Base-by-base conservation (phyloP, 2,797 vertebrate species). In the Ctenosaura bakeri region DNA sequence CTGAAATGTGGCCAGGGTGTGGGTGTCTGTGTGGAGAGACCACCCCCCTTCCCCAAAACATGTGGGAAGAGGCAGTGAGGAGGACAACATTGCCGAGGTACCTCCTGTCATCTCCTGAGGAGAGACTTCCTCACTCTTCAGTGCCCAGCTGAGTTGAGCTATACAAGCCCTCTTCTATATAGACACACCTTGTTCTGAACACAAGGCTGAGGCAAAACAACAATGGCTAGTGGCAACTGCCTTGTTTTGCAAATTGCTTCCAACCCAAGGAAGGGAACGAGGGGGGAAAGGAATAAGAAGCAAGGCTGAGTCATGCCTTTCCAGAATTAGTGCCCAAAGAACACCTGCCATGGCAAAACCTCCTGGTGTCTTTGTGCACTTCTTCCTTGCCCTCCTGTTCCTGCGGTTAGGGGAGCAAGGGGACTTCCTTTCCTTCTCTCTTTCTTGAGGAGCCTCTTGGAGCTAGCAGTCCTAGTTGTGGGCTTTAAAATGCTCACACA, bases 401-500 rank as follows among this genome's bases (percentile, higher is more conserved):
- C 42, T 52, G 24, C 59, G 35, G 18, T 46, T 3, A 24, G 42
- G 32, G 32, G 42, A 42, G 52, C 4, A 77, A 32, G 54, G 77
- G 56, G 84, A 29, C 38, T 66, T 5, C 29, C n/a, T 29, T 64
- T 18, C 42, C 64, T 10, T 64, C 83, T n/a, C 32, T 59, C 46
- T 16, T 29, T 82, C 73, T 80, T 20, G 42, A 79, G 56, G 46
- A 32, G 46, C 29, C 16, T 12, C 89, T 78, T 13, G 56, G 0
- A 59, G 76, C 52, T 54, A 22, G 32, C 32, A 52, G 50, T 74
- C 71, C 85, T 89, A 38, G 88, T 80, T 42, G 38, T 46, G 12
- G 79, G 24, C 69, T 88, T 56, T 1, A 29, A 52, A 13, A 32
- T 35, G 46, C 42, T 42, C 79, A 22, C 91, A 87, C 91, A 83